A percentile compares a stretch with the other conserved stretches of the same genome.
These are phyloP conservation scores for Nemotelus nigrinus DNA, from an alignment of 2,888 invertebrate genomes.

Conservation along the genomic window DNA sequence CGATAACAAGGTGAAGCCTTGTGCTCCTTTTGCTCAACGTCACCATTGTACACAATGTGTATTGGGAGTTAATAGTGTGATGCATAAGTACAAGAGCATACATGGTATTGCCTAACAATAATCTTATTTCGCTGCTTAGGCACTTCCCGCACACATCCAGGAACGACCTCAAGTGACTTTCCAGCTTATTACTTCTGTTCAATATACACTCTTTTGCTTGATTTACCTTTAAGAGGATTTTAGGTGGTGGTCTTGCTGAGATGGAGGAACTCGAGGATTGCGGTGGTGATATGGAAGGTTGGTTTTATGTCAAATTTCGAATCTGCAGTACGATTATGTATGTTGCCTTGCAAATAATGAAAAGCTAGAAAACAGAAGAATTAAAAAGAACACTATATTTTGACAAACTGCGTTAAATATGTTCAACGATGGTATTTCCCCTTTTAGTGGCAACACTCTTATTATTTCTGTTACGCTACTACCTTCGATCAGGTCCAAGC, in stretches of 20 bases:
- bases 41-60: conserved; percentile 11
- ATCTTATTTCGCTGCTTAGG: not conserved
- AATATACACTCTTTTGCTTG: conserved; percentile 3
- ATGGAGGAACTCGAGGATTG: not conserved
- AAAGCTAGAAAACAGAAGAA: too few species aligned
- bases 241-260: conserved; percentile 15
- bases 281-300: too few species aligned
- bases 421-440: too few species aligned
- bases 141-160: not conserved
- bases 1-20: too few species aligned
- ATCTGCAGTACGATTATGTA: too few species aligned
- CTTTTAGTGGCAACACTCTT: too few species aligned
- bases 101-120: conserved; percentile 16
- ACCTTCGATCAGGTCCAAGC: not conserved
- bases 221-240: not conserved
- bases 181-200: conserved; percentile 20
- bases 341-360: too few species aligned
- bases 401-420: too few species aligned
- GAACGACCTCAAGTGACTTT: not conserved
- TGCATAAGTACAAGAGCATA: conserved; percentile 3
- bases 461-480: too few species aligned
- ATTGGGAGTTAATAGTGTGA: conserved; percentile 31
- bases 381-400: too few species aligned
- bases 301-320: too few species aligned
- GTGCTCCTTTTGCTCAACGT: not conserved